A percentile compares a stretch with the other conserved stretches of the same genome.
Evolutionary conservation across 2,797 vertebrate species (phyloP).

Genomic region (Smutsia temminckii): DNA sequence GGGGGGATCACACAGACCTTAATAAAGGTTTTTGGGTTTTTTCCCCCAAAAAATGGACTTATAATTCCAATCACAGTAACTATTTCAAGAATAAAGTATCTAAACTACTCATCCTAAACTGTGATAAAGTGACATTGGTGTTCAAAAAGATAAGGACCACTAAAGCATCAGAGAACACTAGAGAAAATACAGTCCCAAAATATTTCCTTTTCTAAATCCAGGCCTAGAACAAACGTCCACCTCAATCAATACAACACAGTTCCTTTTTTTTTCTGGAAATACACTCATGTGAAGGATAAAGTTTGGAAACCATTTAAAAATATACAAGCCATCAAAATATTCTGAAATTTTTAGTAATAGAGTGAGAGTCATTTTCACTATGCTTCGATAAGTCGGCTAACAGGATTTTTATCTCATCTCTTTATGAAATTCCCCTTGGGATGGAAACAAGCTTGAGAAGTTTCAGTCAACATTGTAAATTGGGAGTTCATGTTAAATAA

Average conservation of each 20-base stretch:
- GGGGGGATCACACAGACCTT: not conserved
- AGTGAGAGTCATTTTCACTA: conserved; percentile 44
- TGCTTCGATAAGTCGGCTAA: conserved; percentile 60
- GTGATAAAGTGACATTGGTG: not conserved
- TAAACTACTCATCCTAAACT: not conserved
- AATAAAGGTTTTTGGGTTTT: not conserved
- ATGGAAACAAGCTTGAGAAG: conserved; percentile 67
- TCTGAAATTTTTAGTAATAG: conserved; percentile 36
- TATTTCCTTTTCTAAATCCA: not conserved
- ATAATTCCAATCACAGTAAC: not conserved
- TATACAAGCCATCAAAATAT: conserved; percentile 7
- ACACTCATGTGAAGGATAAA: not conserved
- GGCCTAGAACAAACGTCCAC: not conserved
- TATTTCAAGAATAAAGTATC: not conserved
- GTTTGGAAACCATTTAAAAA: conserved; percentile 29
- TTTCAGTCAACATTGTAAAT: conserved; percentile 74
- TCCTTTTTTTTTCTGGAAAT: not conserved
- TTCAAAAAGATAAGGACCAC: not conserved
- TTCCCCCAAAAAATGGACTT: not conserved
- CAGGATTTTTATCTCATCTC: conserved; percentile 53
- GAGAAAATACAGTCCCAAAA: not conserved
- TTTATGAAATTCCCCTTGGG: conserved; percentile 61
- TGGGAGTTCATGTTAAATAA: conserved; percentile 73
- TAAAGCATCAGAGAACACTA: not conserved
- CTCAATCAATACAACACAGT: not conserved